Evolutionary conservation across 2,113 vertebrate species (phyloP).

Genomic region (Pimephales promelas): DNA sequence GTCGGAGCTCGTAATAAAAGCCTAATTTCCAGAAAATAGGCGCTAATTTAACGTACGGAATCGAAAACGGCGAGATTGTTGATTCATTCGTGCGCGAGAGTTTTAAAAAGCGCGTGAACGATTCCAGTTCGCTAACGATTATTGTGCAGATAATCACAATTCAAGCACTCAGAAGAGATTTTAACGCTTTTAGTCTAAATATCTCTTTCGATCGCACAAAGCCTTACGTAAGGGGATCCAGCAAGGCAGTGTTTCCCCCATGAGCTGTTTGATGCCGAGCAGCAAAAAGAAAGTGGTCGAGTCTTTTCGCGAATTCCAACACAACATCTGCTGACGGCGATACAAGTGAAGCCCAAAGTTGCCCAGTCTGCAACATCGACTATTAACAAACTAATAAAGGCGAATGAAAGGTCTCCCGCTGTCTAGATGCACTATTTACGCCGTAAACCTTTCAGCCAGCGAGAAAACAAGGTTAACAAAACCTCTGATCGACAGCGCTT

Average conservation of each 20-base stretch:
- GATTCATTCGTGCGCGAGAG: constrained; percentile 14
- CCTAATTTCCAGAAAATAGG: constrained; percentile 14
- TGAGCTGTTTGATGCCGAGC: constrained; percentile 51
- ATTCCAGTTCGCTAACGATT: neutral
- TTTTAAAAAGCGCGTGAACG: neutral
- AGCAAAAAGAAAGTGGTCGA: constrained; percentile 34
- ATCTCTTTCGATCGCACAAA: constrained; percentile 45
- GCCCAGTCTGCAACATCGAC: neutral
- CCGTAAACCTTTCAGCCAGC: neutral
- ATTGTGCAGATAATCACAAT: constrained; percentile 1
- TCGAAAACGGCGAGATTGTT: constrained; percentile 19
- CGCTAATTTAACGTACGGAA: neutral
- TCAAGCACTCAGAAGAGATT: neutral
- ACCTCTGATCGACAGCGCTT: neutral
- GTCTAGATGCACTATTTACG: constrained; percentile 19
- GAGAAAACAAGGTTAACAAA: constrained; percentile 22
- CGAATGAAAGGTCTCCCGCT: neutral
- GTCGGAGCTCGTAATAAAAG: neutral
- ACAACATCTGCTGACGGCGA: constrained; percentile 28
- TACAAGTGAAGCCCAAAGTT: constrained; percentile 10
- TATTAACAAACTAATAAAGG: constrained; percentile 23
- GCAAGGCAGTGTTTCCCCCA: constrained; percentile 43
- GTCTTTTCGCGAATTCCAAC: constrained; percentile 44
- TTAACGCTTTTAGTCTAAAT: neutral
- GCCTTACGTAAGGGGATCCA: constrained; percentile 59